phyloP scores from a whole-genome alignment of 1,140 invertebrate genomes.

The Trialeurodes vaporariorum region DNA sequence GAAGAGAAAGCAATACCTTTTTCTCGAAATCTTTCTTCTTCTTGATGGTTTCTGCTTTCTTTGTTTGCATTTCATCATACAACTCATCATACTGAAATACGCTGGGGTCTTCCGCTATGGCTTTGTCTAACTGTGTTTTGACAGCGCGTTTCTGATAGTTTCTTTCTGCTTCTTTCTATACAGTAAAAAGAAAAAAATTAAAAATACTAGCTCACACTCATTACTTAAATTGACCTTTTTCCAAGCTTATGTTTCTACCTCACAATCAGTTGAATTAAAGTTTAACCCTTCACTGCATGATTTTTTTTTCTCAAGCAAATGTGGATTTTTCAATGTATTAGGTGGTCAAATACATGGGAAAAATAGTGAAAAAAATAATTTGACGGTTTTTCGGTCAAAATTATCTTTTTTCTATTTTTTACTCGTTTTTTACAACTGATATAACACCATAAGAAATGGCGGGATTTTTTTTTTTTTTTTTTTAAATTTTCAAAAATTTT shows the following conservation, averaged over 20 bases:
- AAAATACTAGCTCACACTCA: not conserved
- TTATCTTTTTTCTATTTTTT: no score
- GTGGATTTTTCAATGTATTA: no score
- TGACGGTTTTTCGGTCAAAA: no score
- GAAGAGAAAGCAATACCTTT: slow-evolving; percentile 32
- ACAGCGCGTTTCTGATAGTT: slow-evolving; percentile 38
- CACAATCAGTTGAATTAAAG: no score
- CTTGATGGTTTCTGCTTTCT: slow-evolving; percentile 44
- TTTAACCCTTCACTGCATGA: no score
- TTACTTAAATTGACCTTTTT: not conserved
- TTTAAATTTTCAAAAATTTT: no score
- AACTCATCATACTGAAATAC: slow-evolving; percentile 93
- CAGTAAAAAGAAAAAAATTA: not conserved
- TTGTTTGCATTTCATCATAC: slow-evolving; percentile 74
- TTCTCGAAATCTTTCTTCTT: slow-evolving; percentile 45
- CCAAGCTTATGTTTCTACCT: not conserved
- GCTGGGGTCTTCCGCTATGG: slow-evolving; percentile 75
- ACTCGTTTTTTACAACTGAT: no score
- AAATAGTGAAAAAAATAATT: no score
- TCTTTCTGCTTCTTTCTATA: slow-evolving; percentile 30
- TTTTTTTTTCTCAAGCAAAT: no score
- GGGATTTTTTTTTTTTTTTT: no score
- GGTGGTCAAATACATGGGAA: no score
- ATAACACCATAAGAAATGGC: no score
- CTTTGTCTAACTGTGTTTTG: slow-evolving; percentile 51